Percentiles rank a stretch among this genome's conserved stretches.
phyloP scores from a whole-genome alignment of 1,140 invertebrate genomes.

The Linepithema humile region DNA sequence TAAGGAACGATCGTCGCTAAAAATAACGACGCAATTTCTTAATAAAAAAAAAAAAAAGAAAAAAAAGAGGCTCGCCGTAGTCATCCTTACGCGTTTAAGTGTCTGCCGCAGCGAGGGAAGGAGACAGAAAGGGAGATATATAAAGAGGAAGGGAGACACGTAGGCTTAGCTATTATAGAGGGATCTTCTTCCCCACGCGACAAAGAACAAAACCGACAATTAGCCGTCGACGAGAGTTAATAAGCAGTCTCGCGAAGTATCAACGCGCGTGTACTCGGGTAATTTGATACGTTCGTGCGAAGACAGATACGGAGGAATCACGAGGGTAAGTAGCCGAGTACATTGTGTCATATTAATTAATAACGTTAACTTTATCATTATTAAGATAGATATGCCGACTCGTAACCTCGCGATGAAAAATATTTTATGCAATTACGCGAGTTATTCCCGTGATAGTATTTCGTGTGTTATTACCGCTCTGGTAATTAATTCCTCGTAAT shows the following conservation, averaged over 20 bases:
- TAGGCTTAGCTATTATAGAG: conserved; percentile 38
- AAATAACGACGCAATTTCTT: conserved; percentile 31
- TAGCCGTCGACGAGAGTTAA: conserved; percentile 58
- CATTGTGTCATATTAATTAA: conserved; percentile 42
- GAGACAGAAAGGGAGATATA: not conserved
- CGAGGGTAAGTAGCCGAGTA: conserved; percentile 36
- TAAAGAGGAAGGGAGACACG: conserved; percentile 10
- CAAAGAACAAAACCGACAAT: conserved; percentile 59
- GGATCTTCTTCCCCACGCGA: conserved; percentile 57
- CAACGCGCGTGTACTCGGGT: conserved; percentile 37
- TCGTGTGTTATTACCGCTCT: not conserved
- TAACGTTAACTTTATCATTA: conserved; percentile 33
- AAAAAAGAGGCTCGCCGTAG: not conserved
- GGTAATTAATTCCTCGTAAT: not conserved
- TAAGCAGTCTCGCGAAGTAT: conserved; percentile 50
- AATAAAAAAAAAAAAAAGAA: conserved; percentile 24
- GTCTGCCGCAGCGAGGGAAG: not conserved
- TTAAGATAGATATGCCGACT: conserved; percentile 17
- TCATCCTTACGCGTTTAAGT: conserved; percentile 10
- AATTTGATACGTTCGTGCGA: conserved; percentile 52
- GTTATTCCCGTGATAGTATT: not conserved
- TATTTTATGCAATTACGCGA: conserved; percentile 30
- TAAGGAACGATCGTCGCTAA: not conserved
- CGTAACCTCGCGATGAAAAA: not conserved
- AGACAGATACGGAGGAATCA: conserved; percentile 45